Conservation (phyloP, 2,797 vertebrate genomes). For the Lophotriccus pileatus region DNA sequence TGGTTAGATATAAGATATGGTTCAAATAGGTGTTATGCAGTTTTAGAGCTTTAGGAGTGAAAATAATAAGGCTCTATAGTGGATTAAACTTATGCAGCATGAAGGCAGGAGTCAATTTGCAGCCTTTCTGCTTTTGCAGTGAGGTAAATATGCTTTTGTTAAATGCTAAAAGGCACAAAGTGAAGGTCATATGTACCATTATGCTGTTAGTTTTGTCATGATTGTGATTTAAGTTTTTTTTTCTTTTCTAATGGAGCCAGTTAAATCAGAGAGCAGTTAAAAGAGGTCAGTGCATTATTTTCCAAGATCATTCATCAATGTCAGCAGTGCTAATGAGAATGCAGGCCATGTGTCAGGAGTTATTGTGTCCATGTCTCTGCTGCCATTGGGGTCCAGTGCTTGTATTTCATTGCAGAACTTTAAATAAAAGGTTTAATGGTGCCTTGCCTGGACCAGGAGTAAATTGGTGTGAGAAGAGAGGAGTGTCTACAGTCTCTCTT, state of each 20-base stretch:
- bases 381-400: neutral
- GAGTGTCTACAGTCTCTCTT: neutral
- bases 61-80: neutral
- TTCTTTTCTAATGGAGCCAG: neutral
- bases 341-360: neutral
- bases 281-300: constrained; percentile 22
- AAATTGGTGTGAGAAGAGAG: neutral
- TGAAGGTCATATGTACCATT: constrained; percentile 18
- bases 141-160: constrained; percentile 19
- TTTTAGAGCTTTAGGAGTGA: neutral
- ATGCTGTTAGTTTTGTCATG: neutral
- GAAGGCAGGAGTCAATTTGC: neutral
- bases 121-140: neutral
- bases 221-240: neutral
- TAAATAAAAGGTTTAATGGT: neutral
- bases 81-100: neutral
- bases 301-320: neutral
- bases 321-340: neutral
- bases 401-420: neutral
- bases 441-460: neutral
- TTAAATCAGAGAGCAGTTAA: constrained; percentile 19
- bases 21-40: neutral
- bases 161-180: constrained; percentile 14
- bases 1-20: neutral
- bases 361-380: neutral